Conservation (phyloP, 2,888 invertebrate species). For the Augiades crinisus region DNA sequence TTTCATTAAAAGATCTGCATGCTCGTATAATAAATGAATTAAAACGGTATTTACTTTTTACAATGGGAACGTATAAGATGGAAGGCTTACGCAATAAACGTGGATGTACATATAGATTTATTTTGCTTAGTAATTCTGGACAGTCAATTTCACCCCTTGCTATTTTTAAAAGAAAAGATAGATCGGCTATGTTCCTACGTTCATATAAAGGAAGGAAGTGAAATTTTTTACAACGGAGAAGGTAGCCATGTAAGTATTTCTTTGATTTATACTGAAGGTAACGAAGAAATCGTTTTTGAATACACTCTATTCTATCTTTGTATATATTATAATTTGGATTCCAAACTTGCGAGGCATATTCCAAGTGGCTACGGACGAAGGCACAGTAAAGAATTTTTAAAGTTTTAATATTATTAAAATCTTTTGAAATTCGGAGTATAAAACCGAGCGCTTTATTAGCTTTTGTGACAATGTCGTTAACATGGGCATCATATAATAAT, state of each 20-base stretch:
- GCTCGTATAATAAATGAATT: not conserved
- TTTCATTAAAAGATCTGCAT: not conserved
- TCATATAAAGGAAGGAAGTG: constrained; percentile 4
- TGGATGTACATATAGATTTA: not conserved
- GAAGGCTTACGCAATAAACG: not conserved
- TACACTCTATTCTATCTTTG: not conserved
- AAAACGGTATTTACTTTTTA: not conserved
- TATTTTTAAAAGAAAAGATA: not conserved
- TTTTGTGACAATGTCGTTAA: not conserved
- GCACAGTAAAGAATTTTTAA: not conserved
- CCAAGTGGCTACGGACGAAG: constrained; percentile 11
- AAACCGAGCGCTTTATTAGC: not conserved
- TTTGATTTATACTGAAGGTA: constrained; percentile 11
- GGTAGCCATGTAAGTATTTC: not conserved
- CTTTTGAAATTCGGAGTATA: not conserved
- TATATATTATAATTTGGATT: constrained; percentile 1
- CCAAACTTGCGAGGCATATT: constrained; percentile 11
- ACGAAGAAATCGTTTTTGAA: constrained; percentile 3
- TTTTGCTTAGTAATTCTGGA: constrained; percentile 10
- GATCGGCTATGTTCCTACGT: not conserved
- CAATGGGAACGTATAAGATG: not conserved
- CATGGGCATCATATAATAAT: not conserved
- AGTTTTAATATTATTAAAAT: not conserved
- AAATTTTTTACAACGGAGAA: constrained; percentile 5
- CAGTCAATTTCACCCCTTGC: constrained; percentile 1